Evolutionary conservation across 2,113 vertebrate genomes (phyloP).

Genomic region (Nycticebus coucang): DNA sequence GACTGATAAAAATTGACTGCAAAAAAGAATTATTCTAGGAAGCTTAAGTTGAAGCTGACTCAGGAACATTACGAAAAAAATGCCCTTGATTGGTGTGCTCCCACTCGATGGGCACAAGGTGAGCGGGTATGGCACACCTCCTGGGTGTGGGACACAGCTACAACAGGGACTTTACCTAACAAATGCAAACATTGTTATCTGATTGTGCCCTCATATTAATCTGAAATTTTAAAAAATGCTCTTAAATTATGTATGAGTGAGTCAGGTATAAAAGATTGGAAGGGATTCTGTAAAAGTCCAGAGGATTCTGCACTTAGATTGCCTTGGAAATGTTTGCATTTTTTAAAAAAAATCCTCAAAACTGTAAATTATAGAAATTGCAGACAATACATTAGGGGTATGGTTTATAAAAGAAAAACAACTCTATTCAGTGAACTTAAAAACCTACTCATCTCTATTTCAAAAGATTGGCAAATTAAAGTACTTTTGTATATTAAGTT

Average conservation of each 20-base stretch:
- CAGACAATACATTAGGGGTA: not conserved
- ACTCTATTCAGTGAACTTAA: not conserved
- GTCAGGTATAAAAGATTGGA: not conserved
- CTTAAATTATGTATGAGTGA: not conserved
- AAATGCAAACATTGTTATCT: too few species aligned
- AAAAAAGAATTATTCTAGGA: not conserved
- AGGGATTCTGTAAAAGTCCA: not conserved
- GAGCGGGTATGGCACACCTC: too few species aligned
- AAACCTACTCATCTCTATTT: not conserved
- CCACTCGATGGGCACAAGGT: too few species aligned
- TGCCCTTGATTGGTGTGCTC: too few species aligned
- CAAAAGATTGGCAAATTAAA: constrained; percentile 13
- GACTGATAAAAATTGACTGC: not conserved
- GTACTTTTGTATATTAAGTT: not conserved
- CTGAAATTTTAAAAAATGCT: not conserved
- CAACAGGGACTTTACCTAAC: too few species aligned
- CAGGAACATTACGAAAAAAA: not conserved
- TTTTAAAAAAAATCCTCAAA: not conserved
- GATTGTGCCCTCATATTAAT: too few species aligned
- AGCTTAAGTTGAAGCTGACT: not conserved
- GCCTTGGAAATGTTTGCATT: not conserved
- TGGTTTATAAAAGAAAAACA: constrained; percentile 6
- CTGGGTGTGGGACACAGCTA: too few species aligned
- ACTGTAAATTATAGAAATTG: constrained; percentile 18
- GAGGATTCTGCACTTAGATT: not conserved